These are phyloP conservation scores for Kryptopterus vitreolus DNA, from an alignment of 2,797 vertebrate genomes.

Conservation along the genomic window DNA sequence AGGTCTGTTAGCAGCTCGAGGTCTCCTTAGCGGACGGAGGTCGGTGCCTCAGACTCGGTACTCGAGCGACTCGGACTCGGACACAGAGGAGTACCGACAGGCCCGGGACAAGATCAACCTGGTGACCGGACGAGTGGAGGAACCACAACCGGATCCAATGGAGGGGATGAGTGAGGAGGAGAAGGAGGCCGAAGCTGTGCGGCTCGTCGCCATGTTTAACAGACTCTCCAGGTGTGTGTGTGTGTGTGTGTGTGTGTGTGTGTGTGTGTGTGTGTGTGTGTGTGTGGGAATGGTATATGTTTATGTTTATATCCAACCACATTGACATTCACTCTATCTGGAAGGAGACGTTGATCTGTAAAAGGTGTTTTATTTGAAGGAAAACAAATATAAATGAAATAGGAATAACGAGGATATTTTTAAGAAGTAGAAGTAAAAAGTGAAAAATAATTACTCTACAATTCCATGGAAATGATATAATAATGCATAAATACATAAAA, in stretches of 20 bases:
- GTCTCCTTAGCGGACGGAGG: slow-evolving; percentile 52
- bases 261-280: not conserved
- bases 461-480: no score
- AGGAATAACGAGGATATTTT: no score
- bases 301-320: no score
- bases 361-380: no score
- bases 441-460: no score
- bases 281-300: not conserved
- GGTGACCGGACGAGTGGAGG: slow-evolving; percentile 88
- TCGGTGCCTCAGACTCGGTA: slow-evolving; percentile 56
- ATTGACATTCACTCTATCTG: no score
- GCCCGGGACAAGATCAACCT: slow-evolving; percentile 81
- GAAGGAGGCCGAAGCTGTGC: slow-evolving; percentile 88
- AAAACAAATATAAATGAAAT: no score
- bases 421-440: no score
- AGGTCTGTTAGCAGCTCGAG: slow-evolving; percentile 72
- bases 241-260: slow-evolving; percentile 35
- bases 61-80: slow-evolving; percentile 75
- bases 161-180: slow-evolving; percentile 93
- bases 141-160: slow-evolving; percentile 85
- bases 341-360: no score
- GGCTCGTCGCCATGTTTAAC: slow-evolving; percentile 87
- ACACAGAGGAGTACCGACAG: slow-evolving; percentile 70
- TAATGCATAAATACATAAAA: no score
- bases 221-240: slow-evolving; percentile 62